A percentile compares a stretch with the other conserved stretches of the same genome.
Conservation (phyloP, 2,113 vertebrate genomes). For the Stomatorhinus ivindoensis region DNA sequence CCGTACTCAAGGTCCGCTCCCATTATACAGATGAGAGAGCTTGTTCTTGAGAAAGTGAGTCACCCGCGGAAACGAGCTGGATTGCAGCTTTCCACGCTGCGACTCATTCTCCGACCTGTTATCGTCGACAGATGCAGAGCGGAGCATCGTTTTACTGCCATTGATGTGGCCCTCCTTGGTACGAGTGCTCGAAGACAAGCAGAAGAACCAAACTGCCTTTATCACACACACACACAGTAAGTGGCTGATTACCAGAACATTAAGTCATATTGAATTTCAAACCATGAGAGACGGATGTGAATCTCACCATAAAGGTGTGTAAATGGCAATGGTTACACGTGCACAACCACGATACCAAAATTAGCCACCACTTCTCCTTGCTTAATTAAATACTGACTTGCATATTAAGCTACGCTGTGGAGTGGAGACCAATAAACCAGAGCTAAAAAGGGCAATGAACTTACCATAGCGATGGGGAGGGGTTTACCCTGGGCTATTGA, state of each 20-base stretch:
- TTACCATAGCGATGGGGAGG: background rate
- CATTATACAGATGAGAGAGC: background rate
- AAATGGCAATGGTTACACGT: background rate
- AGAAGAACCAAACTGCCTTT: background rate
- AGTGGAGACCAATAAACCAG: background rate
- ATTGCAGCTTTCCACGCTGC: background rate
- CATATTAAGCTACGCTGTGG: background rate
- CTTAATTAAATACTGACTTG: background rate
- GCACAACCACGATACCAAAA: background rate
- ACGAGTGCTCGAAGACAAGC: background rate
- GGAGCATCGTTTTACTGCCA: background rate
- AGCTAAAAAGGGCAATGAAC: background rate
- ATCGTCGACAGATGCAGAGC: background rate
- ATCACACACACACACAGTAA: background rate
- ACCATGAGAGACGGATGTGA: background rate
- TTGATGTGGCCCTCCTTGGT: background rate
- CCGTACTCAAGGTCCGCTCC: background rate
- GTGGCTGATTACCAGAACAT: background rate
- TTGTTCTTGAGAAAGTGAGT: conserved; percentile 4
- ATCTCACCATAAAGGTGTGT: background rate
- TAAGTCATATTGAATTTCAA: background rate
- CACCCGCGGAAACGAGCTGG: background rate
- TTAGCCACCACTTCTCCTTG: background rate
- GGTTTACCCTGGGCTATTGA: background rate
- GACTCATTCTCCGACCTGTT: background rate